phyloP scores from a whole-genome alignment of 2,113 vertebrate genomes.

The Phasianus colchicus region DNA sequence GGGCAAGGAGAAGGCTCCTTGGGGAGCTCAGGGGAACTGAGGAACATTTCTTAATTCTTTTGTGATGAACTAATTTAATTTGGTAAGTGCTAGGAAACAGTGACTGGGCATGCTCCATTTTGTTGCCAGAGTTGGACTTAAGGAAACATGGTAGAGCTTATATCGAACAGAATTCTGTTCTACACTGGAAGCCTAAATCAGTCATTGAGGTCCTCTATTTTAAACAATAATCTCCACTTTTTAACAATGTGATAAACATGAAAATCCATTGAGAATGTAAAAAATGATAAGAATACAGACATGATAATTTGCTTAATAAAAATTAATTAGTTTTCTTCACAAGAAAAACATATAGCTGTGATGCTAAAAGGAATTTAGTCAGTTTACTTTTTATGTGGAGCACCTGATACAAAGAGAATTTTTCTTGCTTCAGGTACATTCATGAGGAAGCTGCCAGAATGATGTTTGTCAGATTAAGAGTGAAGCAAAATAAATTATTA shows the following conservation, averaged over 20 bases:
- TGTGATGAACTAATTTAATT: background rate
- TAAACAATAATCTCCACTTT: background rate
- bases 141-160: background rate
- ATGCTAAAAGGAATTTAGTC: background rate
- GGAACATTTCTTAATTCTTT: background rate
- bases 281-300: background rate
- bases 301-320: background rate
- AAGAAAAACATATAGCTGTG: background rate
- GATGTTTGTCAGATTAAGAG: background rate
- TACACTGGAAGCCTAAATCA: background rate
- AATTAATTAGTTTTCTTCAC: background rate
- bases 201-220: background rate
- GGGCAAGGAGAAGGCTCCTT: background rate
- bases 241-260: background rate
- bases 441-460: background rate
- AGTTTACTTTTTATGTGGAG: background rate
- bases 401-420: rapidly evolving
- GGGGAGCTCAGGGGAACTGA: background rate
- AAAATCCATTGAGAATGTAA: background rate
- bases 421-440: background rate
- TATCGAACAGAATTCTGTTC: background rate
- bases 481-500: background rate
- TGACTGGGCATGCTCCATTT: background rate
- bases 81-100: background rate
- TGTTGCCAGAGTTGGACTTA: background rate